A percentile compares a stretch with the other conserved stretches of the same genome.
Conservation (phyloP, 2,888 invertebrate genomes). For the Gryllus longicercus region DNA sequence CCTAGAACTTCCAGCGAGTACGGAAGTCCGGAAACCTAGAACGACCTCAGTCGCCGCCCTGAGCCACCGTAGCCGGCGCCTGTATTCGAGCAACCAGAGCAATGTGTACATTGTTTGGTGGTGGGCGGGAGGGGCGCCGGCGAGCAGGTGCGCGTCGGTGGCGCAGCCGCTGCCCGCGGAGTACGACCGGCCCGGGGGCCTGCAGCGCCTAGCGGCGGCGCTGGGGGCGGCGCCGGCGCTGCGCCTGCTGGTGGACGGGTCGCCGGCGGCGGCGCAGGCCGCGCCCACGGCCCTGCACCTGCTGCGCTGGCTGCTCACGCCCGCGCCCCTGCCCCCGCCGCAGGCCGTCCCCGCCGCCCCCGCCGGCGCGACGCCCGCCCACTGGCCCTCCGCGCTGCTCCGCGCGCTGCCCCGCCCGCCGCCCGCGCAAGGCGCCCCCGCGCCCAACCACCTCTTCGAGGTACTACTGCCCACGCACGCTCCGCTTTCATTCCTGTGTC, state of each 20-base stretch:
- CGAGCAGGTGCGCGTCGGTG: slow-evolving; percentile 44
- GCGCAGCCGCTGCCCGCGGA: slow-evolving; percentile 43
- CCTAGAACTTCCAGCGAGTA: too few relatives aligned
- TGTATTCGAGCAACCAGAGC: too few relatives aligned
- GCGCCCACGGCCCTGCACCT: neutral
- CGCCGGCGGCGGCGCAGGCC: neutral
- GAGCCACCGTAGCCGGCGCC: too few relatives aligned
- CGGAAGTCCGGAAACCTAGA: too few relatives aligned
- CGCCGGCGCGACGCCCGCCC: neutral
- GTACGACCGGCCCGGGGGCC: slow-evolving; percentile 51
- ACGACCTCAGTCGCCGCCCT: too few relatives aligned
- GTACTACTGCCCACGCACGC: neutral
- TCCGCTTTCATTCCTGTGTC: too few relatives aligned
- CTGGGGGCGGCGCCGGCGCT: slow-evolving; percentile 31
- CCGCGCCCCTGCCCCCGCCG: neutral
- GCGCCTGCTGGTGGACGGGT: neutral
- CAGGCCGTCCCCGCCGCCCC: neutral
- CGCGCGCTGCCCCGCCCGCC: neutral
- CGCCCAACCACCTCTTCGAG: neutral
- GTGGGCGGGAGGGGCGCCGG: neutral
- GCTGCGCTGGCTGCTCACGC: neutral
- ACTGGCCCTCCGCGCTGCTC: neutral
- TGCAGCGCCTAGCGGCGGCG: slow-evolving; percentile 56
- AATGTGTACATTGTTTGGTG: too few relatives aligned
- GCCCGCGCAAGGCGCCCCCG: neutral